Base-by-base conservation (phyloP, 2,113 vertebrate species). In the Sterrhoptilus dennistouni region DNA sequence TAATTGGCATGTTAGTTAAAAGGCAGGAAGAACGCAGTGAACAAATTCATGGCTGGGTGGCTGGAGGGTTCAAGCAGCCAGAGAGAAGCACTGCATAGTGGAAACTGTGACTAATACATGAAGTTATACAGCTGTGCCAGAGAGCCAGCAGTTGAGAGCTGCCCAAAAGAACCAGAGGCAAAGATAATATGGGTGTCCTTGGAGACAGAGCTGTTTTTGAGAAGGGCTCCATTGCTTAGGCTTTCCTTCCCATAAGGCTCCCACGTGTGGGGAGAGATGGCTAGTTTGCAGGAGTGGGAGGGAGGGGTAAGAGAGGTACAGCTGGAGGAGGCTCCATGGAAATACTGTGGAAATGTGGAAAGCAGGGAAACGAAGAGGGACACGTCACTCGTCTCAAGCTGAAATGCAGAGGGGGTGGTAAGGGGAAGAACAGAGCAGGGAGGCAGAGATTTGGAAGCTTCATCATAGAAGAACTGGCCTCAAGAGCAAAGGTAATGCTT, bases 401-500 rank as follows among this genome's bases (percentile, higher is more conserved):
- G 96, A 97, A 93, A 94, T 77, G 31, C 93, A 87, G 79, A 91
- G 27, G 3, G 86, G 72, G 40, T 94, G 60, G 69, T 78, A 72
- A 96, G 81, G 80, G 90, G 87, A 94, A 87, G 88, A 63, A 63
- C 89, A 60, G 65, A 93, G 57, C 79, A 63, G 59, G 47, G 71
- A 91, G 87, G 59, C 77, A 93, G 86, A 96, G 53, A 70, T 71
- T 91, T 91, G 81, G 86, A 95, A 97, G 68, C 75, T 68, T 91
- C 38, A 1, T 72, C 87, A 91, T 81, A 71, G 90, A 76, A 96
- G 91, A 57, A 94, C 87, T 92, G 74, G 33, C 82, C 76, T 94
- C 90, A 90, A 93, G 68, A 97, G n/a, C 80, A 85, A 95, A 97
- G 97, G 97, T 97, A 97, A 97, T 6, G 7, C 74, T 94, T 89